phyloP scores from a whole-genome alignment of 2,113 vertebrate genomes.

The Pelobates fuscus region DNA sequence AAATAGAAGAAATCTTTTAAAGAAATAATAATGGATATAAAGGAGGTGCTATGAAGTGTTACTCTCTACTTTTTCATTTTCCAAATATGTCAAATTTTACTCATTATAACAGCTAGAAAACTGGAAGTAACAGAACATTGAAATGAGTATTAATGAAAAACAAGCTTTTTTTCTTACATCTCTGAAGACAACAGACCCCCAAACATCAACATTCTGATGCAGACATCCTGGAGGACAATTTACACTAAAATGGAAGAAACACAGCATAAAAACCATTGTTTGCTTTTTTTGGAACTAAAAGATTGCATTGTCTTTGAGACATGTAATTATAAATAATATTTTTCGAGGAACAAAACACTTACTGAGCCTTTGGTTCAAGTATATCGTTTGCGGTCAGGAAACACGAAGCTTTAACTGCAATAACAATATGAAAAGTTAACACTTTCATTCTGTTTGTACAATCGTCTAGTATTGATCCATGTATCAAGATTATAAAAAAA shows the following conservation, averaged over 20 bases:
- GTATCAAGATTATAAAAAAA: no score
- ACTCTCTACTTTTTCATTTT: no score
- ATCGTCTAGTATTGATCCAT: no score
- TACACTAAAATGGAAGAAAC: constrained; percentile 10
- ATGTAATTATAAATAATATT: neutral
- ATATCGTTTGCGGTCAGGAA: neutral
- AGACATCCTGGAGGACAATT: neutral
- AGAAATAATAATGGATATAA: neutral
- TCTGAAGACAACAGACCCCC: neutral
- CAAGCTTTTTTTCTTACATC: neutral
- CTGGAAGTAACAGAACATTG: no score
- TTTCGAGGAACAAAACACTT: neutral
- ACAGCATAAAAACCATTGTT: neutral
- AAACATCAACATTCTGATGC: neutral
- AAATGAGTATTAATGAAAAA: no score
- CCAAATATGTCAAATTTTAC: no score
- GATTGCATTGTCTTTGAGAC: neutral
- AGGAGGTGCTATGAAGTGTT: no score
- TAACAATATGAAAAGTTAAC: no score
- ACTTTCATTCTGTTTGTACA: no score
- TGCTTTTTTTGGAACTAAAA: neutral
- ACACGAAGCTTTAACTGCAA: neutral
- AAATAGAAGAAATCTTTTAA: neutral
- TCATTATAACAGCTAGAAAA: no score
- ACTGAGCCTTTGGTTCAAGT: neutral